Evolutionary conservation across 2,797 vertebrate genomes (phyloP), one percentile per base, ranked within the genome.

Genomic region (Urocyon cinereoargenteus): DNA sequence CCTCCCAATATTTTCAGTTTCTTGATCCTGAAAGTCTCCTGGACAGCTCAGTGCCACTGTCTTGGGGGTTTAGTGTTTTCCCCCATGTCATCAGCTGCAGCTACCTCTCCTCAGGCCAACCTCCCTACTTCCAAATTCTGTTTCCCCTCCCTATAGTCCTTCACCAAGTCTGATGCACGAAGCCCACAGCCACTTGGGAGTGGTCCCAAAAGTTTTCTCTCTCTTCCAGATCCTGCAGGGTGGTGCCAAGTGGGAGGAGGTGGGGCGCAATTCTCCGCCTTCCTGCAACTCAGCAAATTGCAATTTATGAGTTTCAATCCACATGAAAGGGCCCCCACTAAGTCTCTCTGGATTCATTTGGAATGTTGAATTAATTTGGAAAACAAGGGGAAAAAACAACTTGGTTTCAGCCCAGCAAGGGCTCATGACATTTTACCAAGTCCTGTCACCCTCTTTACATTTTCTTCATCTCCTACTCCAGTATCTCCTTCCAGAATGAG

Each of bases 311-410:
- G 94, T 97, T 97, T 95, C 75, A 94, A 89, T 96, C 95, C 97
- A 98, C 97, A 98, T 97, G 97, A 98, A 97, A 98, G 94, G 31
- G 40, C 26, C 94, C 86, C 93, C 89, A 97, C 92, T 73, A 96
- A 97, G 93, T 75, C 96, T 96, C 93, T 94, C 96, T 62, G 92
- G 91, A 89, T 94, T 97, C 96, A 96, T 96, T 97, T 82, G 96
- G 97, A 97, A 98, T 98, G 94, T 81, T 93, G 98, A 96, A 91
- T 97, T 98, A 97, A 98, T 98, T 97, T 98, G 96, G 97, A 98
- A 98, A 98, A 97, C 82, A 97, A 96, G 86, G 64, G 68, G 78
- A 73, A 95, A 86, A 96, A 94, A 86, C 21, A 94, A 73, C 83
- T 97, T 94, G 86, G 96, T 97, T 97, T 94, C 82, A 91, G 75